A percentile compares a stretch with the other conserved stretches of the same genome.
Evolutionary conservation across 2,888 invertebrate species (phyloP).

Genomic region (Cactoblastis cactorum): DNA sequence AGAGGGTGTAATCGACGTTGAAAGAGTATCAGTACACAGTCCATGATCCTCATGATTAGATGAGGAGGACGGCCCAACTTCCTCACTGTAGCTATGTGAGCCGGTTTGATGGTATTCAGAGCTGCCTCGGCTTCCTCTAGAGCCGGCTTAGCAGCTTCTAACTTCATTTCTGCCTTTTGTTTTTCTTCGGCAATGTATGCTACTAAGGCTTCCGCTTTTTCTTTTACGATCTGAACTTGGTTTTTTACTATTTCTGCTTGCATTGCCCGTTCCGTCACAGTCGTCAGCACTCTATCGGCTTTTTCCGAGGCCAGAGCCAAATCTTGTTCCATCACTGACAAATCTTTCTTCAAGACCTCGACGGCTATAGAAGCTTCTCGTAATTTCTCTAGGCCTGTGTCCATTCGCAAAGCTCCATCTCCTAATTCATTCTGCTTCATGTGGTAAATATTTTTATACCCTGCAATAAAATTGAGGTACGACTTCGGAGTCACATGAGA

Average conservation of each 20-base stretch:
- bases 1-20: conserved; percentile 92
- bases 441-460: conserved; percentile 96
- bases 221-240: conserved; percentile 96
- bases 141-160: conserved; percentile 97
- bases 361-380: conserved; percentile 97
- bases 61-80: conserved; percentile 97
- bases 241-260: conserved; percentile 97
- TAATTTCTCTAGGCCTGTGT: conserved; percentile 95
- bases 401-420: conserved; percentile 95
- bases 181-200: conserved; percentile 94
- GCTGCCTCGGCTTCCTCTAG: conserved; percentile 97
- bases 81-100: conserved; percentile 96
- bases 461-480: conserved; percentile 95
- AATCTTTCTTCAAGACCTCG: conserved; percentile 92
- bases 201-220: conserved; percentile 94
- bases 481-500: conserved; percentile 99
- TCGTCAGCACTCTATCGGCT: conserved; percentile 91
- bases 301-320: conserved; percentile 94
- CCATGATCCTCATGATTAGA: conserved; percentile 98
- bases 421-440: conserved; percentile 93
- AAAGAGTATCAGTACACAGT: conserved; percentile 95
- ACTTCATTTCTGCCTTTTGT: conserved; percentile 92
- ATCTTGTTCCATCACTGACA: conserved; percentile 97
- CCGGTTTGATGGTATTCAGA: conserved; percentile 96
- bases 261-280: conserved; percentile 95